Evolutionary conservation across 2,797 vertebrate species (phyloP).

Genomic region (Microctenopoma steveboyesi): DNA sequence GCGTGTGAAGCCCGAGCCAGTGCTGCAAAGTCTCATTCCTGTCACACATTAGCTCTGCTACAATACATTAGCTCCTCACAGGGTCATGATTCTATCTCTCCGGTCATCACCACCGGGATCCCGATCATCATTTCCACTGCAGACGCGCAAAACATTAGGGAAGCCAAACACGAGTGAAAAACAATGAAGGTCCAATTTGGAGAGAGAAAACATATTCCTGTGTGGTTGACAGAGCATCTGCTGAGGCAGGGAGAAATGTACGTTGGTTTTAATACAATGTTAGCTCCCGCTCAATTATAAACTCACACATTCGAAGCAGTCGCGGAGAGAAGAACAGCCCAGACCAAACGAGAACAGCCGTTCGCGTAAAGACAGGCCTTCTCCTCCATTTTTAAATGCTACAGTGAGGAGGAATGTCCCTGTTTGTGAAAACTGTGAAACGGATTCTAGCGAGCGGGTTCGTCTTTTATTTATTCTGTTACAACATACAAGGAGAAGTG

Average conservation of each 20-base stretch:
- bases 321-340: background rate
- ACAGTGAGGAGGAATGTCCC: slow-evolving; percentile 34
- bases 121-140: slow-evolving; percentile 75
- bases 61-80: slow-evolving; percentile 82
- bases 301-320: slow-evolving; percentile 43
- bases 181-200: slow-evolving; percentile 73
- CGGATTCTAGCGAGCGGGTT: slow-evolving; percentile 41
- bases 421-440: slow-evolving; percentile 56
- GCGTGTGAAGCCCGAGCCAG: slow-evolving; percentile 43
- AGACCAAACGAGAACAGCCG: slow-evolving; percentile 1
- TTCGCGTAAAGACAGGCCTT: slow-evolving; percentile 31
- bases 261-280: slow-evolving; percentile 52
- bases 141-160: slow-evolving; percentile 71
- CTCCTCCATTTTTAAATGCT: slow-evolving; percentile 49
- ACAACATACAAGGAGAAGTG: slow-evolving; percentile 43
- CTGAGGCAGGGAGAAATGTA: slow-evolving; percentile 61
- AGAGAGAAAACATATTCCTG: slow-evolving; percentile 56
- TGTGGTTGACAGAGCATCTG: slow-evolving; percentile 72
- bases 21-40: slow-evolving; percentile 76
- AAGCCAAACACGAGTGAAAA: slow-evolving; percentile 58
- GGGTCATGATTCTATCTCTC: slow-evolving; percentile 76
- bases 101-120: slow-evolving; percentile 78
- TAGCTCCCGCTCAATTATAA: slow-evolving; percentile 62
- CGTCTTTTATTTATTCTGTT: slow-evolving; percentile 62
- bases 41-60: slow-evolving; percentile 73